Conservation (phyloP, 2,888 invertebrate genomes). For the Agrochola lota region DNA sequence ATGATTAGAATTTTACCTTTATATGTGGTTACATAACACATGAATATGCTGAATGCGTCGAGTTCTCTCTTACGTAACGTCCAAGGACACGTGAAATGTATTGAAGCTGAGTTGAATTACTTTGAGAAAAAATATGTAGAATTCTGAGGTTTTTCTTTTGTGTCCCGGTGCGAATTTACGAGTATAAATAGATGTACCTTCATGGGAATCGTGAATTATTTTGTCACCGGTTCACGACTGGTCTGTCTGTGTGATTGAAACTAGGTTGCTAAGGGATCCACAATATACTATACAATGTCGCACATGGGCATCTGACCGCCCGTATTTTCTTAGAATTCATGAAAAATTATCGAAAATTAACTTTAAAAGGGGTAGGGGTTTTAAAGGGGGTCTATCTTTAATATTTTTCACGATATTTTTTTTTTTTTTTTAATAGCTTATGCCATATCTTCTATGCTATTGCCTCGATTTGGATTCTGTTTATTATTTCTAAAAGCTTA, state of each 20-base stretch:
- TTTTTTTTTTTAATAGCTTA: too few species aligned
- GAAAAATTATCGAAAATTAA: too few species aligned
- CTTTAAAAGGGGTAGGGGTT: too few species aligned
- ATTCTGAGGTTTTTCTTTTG: conserved; percentile 11
- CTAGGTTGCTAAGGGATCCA: background rate
- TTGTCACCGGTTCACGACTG: background rate
- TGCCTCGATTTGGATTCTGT: too few species aligned
- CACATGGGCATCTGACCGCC: too few species aligned
- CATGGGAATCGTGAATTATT: background rate
- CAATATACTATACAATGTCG: background rate
- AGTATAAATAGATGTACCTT: conserved; percentile 13
- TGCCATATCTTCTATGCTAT: too few species aligned
- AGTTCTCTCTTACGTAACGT: conserved; percentile 36
- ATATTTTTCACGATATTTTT: too few species aligned
- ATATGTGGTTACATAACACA: conserved; percentile 44
- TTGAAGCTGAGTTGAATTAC: conserved; percentile 40
- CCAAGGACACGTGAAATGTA: conserved; percentile 47
- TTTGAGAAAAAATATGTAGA: conserved; percentile 36
- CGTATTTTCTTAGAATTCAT: too few species aligned
- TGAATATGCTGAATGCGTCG: conserved; percentile 33
- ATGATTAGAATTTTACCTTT: conserved; percentile 32
- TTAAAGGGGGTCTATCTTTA: too few species aligned
- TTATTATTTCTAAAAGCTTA: too few species aligned
- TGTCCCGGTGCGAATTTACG: background rate
- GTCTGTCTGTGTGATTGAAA: background rate